Base-by-base conservation (phyloP, 2,888 invertebrate species). In the Anaspis maculata region DNA sequence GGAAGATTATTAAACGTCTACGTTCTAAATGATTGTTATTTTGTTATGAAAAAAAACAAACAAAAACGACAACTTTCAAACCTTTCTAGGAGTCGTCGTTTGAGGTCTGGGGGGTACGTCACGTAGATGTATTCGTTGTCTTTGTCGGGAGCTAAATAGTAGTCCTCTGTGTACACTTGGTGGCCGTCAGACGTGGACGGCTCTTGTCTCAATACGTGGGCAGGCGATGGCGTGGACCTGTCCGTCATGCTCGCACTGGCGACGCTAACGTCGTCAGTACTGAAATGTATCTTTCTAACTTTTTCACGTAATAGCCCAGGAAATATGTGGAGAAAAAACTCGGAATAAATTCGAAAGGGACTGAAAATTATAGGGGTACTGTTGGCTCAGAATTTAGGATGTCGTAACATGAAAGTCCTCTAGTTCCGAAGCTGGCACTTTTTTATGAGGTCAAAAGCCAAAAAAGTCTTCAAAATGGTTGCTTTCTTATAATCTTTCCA, bases 61-160 rank as follows among this genome's bases (percentile, higher is more conserved):
- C 13, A 34, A 13, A 30, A 15, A 14, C 13, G 15, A 28, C 11
- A 32, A 13, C n/a, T n/a, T 3, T 21, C 57, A 49, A 74, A 83
- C 83, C 83, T 83, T 70, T 87, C 87, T 50, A 87, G 72, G 53
- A 87, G 74, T 45, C 87, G 72, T 54, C 86, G 76, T 66, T 88
- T 87, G 42, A 88, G 71, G 65, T 88, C 87, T 22, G 86, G 86
- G 48, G 88, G 88, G 72, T 87, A 88, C 32, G 85, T 83, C 49
- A 87, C 87, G 66, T 87, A 88, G 57, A 88, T 87, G 64, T 87
- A 88, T 64, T 82, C 82, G 61, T 79, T 80, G 52, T 74, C 73
- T 52, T 68, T 73, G 54, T 73, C 68, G 25, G 62, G 55, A n/a
- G 65, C 53, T 23, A 51, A 41, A 35, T 57, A 59, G 48, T 69